These are phyloP conservation scores for Labeo rohita DNA, from an alignment of 2,113 vertebrate genomes.

Conservation along the genomic window DNA sequence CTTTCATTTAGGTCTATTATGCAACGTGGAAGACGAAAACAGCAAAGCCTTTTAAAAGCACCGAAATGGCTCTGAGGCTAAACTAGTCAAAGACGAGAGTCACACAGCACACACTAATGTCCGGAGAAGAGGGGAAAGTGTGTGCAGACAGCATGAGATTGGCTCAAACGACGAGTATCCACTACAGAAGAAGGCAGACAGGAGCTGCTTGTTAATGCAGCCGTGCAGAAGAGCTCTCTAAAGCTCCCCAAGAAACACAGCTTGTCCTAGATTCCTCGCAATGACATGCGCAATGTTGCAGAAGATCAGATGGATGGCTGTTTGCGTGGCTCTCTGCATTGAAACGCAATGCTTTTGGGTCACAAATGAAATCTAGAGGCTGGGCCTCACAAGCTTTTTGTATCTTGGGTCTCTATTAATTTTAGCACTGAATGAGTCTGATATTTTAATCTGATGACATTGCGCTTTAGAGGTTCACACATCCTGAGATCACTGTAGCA, in stretches of 20 bases:
- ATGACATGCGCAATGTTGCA: conserved; percentile 7
- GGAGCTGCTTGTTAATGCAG: conserved; percentile 30
- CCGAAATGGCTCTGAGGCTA: conserved; percentile 18
- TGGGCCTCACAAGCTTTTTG: neutral
- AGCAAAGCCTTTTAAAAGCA: neutral
- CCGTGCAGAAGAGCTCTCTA: conserved; percentile 34
- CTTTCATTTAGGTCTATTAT: conserved; percentile 37
- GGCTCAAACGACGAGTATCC: neutral
- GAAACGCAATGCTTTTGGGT: neutral
- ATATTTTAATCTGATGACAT: neutral
- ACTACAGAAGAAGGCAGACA: neutral
- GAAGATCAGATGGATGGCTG: conserved; percentile 7
- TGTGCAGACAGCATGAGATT: neutral
- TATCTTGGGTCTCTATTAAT: neutral
- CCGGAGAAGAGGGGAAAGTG: neutral
- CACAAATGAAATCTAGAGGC: neutral
- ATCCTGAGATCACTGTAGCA: no score
- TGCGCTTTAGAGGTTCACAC: neutral
- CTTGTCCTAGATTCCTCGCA: conserved; percentile 36
- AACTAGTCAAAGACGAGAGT: neutral
- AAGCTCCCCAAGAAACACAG: conserved; percentile 45
- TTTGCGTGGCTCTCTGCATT: neutral
- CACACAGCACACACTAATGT: neutral
- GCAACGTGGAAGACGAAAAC: neutral
- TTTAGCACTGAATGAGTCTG: neutral